Evolutionary conservation across 2,113 vertebrate species (phyloP), one percentile per base, ranked within the genome.

Genomic region (Erythrolamprus reginae): DNA sequence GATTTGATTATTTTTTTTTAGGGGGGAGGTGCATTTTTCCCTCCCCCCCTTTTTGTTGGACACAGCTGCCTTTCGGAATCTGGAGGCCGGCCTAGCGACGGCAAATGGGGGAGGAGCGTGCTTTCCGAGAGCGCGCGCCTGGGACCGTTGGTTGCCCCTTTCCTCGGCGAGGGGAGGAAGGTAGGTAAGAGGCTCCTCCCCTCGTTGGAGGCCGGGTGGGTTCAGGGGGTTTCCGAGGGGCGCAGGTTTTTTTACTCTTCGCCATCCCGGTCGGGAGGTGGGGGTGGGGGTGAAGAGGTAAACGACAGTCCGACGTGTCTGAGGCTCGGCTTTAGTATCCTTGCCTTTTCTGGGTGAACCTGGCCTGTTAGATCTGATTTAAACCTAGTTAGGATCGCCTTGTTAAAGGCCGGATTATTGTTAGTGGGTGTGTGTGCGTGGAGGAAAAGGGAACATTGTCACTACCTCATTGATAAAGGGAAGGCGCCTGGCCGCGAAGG

Each of bases 171-270:
- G 51, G 83, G 65, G 15, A 19, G 89, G 52, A 26, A 1, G 21
- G 10, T 6, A 50, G 45, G 10, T 3, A 12, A 50, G 38, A 52
- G 55, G n/a, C 61, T 87, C 89, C 84, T 77, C 89, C 84, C 58
- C 61, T 15, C 33, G 17, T 42, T 8, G 21, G 3, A 33, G 50
- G 52, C 84, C n/a, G 48, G 26, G 58, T 19, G 24, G 47, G 10
- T 45, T 55, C 61, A 87, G 51, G 85, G 90, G 85, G 85, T 82
- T 90, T 87, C 51, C 61, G 85, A 87, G 51, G 90, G 85, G 90
- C 90, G 85, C 26, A 6, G 51, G n/a, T n/a, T n/a, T n/a, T 21
- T 42, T 19, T 55, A 42, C 1, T 51, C 28, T 65, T 65, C 6
- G 45, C 24, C 50, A 1, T n/a, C 15, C 38, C 1, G 50, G 12